Conservation (phyloP, 2,888 invertebrate species). For the Dolichopus griseipennis region DNA sequence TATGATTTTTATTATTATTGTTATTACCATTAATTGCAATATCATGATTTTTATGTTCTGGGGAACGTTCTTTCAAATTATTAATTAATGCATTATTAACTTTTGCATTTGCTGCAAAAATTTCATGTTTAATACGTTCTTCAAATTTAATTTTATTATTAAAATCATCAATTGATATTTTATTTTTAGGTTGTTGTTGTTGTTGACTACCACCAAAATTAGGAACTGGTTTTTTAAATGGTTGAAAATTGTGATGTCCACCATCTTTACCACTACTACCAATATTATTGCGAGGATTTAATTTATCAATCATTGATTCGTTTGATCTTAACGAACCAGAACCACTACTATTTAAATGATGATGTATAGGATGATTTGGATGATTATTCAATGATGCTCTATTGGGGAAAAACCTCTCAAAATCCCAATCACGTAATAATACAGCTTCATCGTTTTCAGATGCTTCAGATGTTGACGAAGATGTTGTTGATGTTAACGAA, state of each 20-base stretch:
- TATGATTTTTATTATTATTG: conserved; percentile 48
- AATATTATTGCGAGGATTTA: conserved; percentile 41
- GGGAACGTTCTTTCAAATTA: conserved; percentile 32
- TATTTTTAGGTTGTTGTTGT: conserved; percentile 14
- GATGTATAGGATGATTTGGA: conserved; percentile 15
- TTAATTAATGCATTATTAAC: conserved; percentile 22
- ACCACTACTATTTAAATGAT: conserved; percentile 39
- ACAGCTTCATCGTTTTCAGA: conserved; percentile 68
- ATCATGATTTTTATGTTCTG: conserved; percentile 35
- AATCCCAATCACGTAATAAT: conserved; percentile 78
- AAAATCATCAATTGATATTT: conserved; percentile 22
- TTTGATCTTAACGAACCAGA: conserved; percentile 43
- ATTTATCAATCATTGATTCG: conserved; percentile 29
- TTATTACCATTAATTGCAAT: conserved; percentile 44
- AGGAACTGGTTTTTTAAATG: background rate
- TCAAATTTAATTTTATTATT: conserved; percentile 25
- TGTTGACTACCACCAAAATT: background rate
- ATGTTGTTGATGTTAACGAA: conserved; percentile 26
- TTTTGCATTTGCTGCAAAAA: conserved; percentile 23
- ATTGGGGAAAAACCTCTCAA: conserved; percentile 70
- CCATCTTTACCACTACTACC: conserved; percentile 45
- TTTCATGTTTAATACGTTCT: conserved; percentile 24
- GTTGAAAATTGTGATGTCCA: conserved; percentile 32
- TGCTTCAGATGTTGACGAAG: conserved; percentile 23
- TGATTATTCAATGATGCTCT: conserved; percentile 37